phyloP scores from a whole-genome alignment of 2,888 invertebrate genomes.

The Scrobipalpa costella region DNA sequence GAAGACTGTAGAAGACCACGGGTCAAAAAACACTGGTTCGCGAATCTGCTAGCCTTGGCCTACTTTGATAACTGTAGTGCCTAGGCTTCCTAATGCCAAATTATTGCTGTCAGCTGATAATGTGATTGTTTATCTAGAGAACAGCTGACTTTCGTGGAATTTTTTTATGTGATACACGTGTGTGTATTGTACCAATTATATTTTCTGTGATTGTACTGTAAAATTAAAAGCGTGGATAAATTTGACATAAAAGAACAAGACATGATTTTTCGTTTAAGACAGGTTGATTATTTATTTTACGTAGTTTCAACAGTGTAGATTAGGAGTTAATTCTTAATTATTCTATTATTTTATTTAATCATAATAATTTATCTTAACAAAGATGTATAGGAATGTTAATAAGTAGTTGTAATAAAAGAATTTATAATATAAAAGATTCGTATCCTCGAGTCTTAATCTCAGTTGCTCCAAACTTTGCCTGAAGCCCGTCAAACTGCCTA shows the following conservation, averaged over 20 bases:
- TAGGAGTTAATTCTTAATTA: too few species aligned
- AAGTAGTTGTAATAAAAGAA: too few species aligned
- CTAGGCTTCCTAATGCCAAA: constrained; percentile 61
- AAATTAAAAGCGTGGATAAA: too few species aligned
- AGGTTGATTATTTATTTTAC: too few species aligned
- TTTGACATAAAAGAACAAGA: too few species aligned
- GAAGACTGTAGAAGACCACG: neutral
- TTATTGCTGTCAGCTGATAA: constrained; percentile 21
- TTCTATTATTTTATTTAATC: too few species aligned
- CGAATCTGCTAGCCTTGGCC: constrained; percentile 62
- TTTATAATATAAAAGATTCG: neutral
- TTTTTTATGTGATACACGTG: neutral
- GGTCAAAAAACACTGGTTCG: constrained; percentile 52
- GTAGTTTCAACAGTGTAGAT: too few species aligned
- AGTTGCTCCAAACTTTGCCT: neutral
- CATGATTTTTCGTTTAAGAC: too few species aligned
- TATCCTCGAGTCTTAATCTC: neutral
- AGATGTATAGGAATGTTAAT: too few species aligned
- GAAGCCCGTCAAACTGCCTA: constrained; percentile 4
- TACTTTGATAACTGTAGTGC: constrained; percentile 60
- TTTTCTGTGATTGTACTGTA: neutral
- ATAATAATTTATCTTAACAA: too few species aligned
- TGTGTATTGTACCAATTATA: too few species aligned
- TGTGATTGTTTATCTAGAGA: neutral
- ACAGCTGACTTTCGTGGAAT: constrained; percentile 1